phyloP scores from a whole-genome alignment of 2,113 vertebrate genomes.

The Tapirus terrestris region DNA sequence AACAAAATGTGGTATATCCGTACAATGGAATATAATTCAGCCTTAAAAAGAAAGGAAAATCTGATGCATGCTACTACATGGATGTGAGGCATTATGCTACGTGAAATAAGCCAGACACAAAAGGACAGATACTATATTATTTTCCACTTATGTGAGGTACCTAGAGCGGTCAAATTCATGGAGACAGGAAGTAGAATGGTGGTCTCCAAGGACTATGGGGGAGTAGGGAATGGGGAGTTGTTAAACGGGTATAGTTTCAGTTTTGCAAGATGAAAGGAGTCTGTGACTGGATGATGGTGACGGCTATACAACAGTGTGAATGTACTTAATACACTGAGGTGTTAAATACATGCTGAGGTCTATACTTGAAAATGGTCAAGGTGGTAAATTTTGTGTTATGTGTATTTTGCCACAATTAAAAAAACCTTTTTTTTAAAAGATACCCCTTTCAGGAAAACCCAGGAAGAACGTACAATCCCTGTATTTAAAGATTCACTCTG shows the following conservation, averaged over 20 bases:
- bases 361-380: not conserved
- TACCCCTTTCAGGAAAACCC: not conserved
- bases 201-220: not conserved
- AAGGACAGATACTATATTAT: not conserved
- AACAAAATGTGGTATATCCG: not conserved
- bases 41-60: not conserved
- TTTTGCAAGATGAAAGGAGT: not conserved
- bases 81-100: not conserved
- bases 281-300: not conserved
- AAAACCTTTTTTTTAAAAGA: not conserved
- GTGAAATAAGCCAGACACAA: not conserved
- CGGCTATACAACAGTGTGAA: rapidly evolving
- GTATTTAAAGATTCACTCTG: not conserved
- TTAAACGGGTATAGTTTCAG: not conserved
- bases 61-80: not conserved
- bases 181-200: not conserved
- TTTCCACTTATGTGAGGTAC: not conserved
- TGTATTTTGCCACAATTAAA: not conserved
- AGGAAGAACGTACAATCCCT: not conserved
- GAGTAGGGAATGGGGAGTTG: not conserved
- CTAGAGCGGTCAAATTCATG: not conserved
- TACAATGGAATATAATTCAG: not conserved
- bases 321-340: not conserved
- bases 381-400: not conserved
- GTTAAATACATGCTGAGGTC: not conserved